These are phyloP conservation scores for Micromesistius poutassou DNA, from an alignment of 2,797 vertebrate species.

Conservation along the genomic window DNA sequence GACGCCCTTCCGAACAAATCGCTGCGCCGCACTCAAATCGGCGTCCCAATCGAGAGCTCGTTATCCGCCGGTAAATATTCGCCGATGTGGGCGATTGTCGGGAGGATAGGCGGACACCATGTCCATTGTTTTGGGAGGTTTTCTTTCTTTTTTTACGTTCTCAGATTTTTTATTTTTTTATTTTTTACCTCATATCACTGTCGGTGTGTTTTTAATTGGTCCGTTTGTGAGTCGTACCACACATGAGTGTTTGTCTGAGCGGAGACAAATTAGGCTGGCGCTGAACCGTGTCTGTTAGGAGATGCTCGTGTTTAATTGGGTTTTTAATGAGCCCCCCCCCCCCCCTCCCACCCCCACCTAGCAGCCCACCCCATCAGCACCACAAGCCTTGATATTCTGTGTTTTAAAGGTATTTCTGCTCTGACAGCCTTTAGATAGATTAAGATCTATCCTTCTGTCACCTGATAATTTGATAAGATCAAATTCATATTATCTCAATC, in stretches of 20 bases:
- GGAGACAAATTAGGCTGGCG: conserved; percentile 61
- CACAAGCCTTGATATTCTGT: too few relatives aligned
- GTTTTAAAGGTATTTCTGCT: too few relatives aligned
- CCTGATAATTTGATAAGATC: not conserved
- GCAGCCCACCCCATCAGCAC: too few relatives aligned
- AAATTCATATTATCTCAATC: too few relatives aligned
- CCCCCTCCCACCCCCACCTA: not conserved
- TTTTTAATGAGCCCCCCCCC: conserved; percentile 59
- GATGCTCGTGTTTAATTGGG: conserved; percentile 61
- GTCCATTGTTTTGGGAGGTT: not conserved
- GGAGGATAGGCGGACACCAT: conserved; percentile 29
- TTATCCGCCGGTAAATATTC: conserved; percentile 52
- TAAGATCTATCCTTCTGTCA: not conserved
- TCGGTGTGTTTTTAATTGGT: conserved; percentile 43
- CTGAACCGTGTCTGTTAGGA: conserved; percentile 52
- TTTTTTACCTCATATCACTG: conserved; percentile 13
- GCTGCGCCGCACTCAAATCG: conserved; percentile 48
- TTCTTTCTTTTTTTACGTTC: conserved; percentile 20
- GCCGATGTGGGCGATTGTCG: conserved; percentile 24
- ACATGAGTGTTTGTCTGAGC: conserved; percentile 60
- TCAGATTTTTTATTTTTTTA: conserved; percentile 12
- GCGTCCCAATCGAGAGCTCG: conserved; percentile 22
- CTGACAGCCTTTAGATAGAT: not conserved
- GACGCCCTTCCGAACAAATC: conserved; percentile 41
- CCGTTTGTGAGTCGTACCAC: conserved; percentile 55